Base-by-base conservation (phyloP, 2,888 invertebrate genomes). In the Eueremaeus valkanovi region DNA sequence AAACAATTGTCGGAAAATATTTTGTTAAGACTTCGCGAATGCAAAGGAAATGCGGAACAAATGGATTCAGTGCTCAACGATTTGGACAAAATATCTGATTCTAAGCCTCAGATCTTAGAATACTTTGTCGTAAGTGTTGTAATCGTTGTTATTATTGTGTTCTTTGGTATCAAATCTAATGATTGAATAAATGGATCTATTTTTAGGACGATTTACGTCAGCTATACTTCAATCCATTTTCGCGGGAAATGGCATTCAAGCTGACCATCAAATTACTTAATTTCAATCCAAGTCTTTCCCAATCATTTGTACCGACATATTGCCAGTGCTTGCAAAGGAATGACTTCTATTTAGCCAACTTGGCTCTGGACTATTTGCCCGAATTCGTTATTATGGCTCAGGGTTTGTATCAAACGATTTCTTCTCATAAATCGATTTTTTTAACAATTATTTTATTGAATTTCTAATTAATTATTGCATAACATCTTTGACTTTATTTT, bases 361-460 rank as follows among this genome's bases (percentile, higher is more conserved):
- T 90, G 0, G 90, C 91, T 36, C 86, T 95, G 66, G 92, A 92
- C 78, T 89, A 89, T 82, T 85, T 96, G 72, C 90, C 93, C 0
- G 94, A 94, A 81, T 88, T 95, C 78, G 87, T 91, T 73, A 86
- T 92, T 16, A 89, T 93, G 78, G 87, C 92, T 85, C 93, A 92
- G 85, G 87, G 86, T 86, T 66, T 66, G 63, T 21, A 16, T n/a
- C n/a, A n/a, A n/a, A n/a, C n/a, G n/a, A n/a, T n/a, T n/a, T n/a
- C 16, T 16, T 13, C 21, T 49, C 21, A n/a, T 13, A 24, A 2
- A 5, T 16, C n/a, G n/a, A 29, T 29, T 58, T 24, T 24, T 21
- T 5, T 45, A 45, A 45, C 42, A 45, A 45, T 16, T 16, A 45
- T 11, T 16, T 40, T 11, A 40, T 9, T 40, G 8, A 40, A 40